A percentile compares a stretch with the other conserved stretches of the same genome.
Conservation (phyloP, 2,797 vertebrate genomes). For the Periophthalmus magnuspinnatus region DNA sequence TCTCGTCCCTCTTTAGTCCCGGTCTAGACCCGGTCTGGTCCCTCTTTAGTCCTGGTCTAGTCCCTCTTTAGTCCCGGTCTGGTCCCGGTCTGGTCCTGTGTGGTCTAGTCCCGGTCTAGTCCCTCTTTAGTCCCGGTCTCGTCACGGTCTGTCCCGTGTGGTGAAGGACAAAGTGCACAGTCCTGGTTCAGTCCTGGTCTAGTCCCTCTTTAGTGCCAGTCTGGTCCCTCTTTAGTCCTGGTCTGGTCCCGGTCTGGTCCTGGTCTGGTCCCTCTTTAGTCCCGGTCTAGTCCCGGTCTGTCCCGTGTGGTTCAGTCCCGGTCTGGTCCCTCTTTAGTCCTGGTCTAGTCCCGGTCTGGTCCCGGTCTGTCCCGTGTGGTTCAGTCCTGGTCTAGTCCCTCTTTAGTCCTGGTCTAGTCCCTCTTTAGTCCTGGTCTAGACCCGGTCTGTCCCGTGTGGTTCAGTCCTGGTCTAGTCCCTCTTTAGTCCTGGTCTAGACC, state of each 20-base stretch:
- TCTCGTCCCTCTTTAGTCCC: no score
- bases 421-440: background rate
- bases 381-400: background rate
- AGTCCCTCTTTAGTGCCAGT: no score
- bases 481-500: constrained; percentile 2
- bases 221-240: background rate
- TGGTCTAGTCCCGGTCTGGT: background rate
- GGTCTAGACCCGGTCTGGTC: no score
- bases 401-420: background rate
- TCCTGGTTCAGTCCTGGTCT: no score
- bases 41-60: background rate
- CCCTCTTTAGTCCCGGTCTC: background rate
- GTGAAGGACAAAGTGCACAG: no score
- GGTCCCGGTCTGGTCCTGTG: background rate
- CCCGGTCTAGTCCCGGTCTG: background rate
- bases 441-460: background rate
- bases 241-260: background rate
- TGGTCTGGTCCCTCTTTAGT: background rate
- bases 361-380: no score
- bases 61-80: background rate
- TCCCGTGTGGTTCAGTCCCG: background rate
- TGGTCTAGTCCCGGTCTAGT: background rate
- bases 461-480: background rate
- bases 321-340: no score
- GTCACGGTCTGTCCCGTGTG: no score